phyloP scores from a whole-genome alignment of 2,113 vertebrate genomes.

The Camelus bactrianus region DNA sequence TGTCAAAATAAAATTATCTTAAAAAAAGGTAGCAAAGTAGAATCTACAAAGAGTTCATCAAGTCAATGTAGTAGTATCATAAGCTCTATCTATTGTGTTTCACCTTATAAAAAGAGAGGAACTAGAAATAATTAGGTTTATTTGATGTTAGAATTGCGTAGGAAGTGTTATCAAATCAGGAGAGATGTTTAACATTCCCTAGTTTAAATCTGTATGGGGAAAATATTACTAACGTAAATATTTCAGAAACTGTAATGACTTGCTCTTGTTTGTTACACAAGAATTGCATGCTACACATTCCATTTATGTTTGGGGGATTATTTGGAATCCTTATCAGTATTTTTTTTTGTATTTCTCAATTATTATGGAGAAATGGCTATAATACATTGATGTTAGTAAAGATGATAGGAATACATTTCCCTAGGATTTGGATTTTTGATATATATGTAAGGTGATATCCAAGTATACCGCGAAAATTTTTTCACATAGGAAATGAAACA shows the following conservation, averaged over 20 bases:
- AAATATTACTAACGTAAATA: neutral
- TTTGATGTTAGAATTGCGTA: neutral
- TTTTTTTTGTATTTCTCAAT: conserved; percentile 32
- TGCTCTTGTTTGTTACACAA: conserved; percentile 7
- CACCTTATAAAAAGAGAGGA: neutral
- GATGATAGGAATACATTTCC: neutral
- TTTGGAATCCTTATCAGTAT: conserved; percentile 9
- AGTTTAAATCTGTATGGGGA: neutral
- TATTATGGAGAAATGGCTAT: neutral
- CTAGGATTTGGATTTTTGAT: conserved; percentile 36
- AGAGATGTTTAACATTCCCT: neutral
- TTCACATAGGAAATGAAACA: conserved; percentile 14
- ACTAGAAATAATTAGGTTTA: neutral
- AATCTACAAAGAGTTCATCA: neutral
- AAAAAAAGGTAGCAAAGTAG: conserved; percentile 12
- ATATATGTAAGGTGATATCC: neutral
- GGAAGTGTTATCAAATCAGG: neutral
- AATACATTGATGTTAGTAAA: conserved; percentile 26
- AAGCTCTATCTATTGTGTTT: neutral
- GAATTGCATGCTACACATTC: neutral
- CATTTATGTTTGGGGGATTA: neutral
- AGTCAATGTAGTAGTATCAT: neutral
- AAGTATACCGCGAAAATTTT: neutral
- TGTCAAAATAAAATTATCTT: conserved; percentile 42
- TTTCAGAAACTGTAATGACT: neutral